Evolutionary conservation across 2,888 invertebrate genomes (phyloP).

Genomic region (Tridacna gigas): DNA sequence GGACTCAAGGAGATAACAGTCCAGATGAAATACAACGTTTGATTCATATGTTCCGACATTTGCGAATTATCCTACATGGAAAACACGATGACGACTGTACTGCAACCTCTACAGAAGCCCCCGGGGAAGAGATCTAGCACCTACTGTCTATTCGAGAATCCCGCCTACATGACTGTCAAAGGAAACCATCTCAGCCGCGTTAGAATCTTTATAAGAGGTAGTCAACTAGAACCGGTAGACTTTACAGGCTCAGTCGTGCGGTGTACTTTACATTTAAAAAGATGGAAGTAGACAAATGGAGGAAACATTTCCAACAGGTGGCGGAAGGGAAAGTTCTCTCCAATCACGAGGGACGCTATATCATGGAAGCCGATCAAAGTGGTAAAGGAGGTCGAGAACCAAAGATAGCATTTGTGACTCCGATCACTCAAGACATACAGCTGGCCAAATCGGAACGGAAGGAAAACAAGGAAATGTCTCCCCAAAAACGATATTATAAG

Average conservation of each 20-base stretch:
- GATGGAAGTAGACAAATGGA: slow-evolving; percentile 36
- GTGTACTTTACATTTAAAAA: slow-evolving; percentile 15
- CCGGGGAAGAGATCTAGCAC: background rate
- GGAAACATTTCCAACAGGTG: background rate
- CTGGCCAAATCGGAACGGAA: slow-evolving; percentile 37
- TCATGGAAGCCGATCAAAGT: background rate
- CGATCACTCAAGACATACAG: slow-evolving; percentile 28
- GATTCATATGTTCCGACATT: slow-evolving; percentile 1
- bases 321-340: slow-evolving; percentile 7
- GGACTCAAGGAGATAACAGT: background rate
- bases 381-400: background rate
- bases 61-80: background rate
- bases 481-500: background rate
- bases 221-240: background rate
- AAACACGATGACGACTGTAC: background rate
- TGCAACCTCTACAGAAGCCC: background rate
- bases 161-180: background rate
- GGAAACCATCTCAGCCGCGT: background rate
- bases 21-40: background rate
- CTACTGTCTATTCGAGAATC: background rate
- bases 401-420: slow-evolving; percentile 28
- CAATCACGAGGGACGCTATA: slow-evolving; percentile 5
- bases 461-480: background rate
- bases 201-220: background rate
- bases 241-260: background rate